Evolutionary conservation across 1,140 invertebrate genomes (phyloP), one percentile per base, ranked within the genome.

Genomic region (Drosophila lacertosa): DNA sequence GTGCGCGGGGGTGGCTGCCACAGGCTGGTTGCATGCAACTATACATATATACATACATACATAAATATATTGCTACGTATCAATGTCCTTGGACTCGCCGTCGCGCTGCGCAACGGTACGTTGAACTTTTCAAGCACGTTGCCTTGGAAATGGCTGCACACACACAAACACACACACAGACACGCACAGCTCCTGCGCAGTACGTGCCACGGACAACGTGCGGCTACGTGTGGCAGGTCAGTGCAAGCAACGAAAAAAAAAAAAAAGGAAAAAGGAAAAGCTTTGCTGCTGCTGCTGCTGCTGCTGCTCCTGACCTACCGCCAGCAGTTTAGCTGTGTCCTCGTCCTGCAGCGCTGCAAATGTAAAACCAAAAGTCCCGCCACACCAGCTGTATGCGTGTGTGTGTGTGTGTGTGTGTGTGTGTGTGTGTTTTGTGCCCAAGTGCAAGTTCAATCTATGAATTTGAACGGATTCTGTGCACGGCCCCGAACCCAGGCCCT

Each of bases 391-490:
- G 58, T 51, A 39, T 64, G 42, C 11, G 32, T 50, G 13, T 50
- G 5, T 29, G 33, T 50, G 11, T 63, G 58, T 59, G 39, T 29
- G 32, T 53, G 40, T 51, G 39, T 53, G 37, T 68, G 35, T 59
- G 26, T 59, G 50, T 45, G 20, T 66, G 70, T 75, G 62, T 83
- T 83, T 66, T 67, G 77, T 70, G 80, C 68, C 81, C 81, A 86
- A 86, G 81, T 86, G 81, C 81, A 86, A 86, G 81, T 86, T 86
- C 81, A 86, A 86, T 86, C 82, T 88, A 77, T 88, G 76, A 88
- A 81, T 82, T 88, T 86, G 53, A 70, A 77, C 68, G 82, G 77
- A 88, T 86, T 77, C 81, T 88, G 81, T 70, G 40, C 73, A 45
- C 77, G 76, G 66, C 80, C 81, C 80, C 80, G 67, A 80, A 76